A percentile compares a stretch with the other conserved stretches of the same genome.
These are phyloP conservation scores for Zaprionus obscuricornis DNA, from an alignment of 2,888 invertebrate species.

Conservation along the genomic window DNA sequence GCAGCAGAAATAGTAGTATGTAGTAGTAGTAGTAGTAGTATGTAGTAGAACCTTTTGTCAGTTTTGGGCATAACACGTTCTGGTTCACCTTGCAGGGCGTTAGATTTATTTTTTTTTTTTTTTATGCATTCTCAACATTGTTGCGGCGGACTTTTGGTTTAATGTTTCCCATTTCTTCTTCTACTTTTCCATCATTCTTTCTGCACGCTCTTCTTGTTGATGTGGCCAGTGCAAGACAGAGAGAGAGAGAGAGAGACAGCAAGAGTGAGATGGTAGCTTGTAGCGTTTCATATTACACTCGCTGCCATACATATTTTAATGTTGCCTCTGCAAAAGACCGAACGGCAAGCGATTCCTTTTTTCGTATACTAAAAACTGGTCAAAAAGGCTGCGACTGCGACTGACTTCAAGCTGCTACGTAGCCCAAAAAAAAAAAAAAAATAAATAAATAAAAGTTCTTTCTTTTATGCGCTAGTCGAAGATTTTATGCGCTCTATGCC, in stretches of 20 bases:
- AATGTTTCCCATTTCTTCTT: slow-evolving; percentile 10
- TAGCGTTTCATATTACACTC: slow-evolving; percentile 45
- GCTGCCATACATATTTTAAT: slow-evolving; percentile 52
- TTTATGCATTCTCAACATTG: slow-evolving; percentile 47
- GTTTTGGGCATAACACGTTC: slow-evolving; percentile 65
- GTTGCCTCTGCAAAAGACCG: no score
- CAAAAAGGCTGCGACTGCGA: slow-evolving; percentile 45
- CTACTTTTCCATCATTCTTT: slow-evolving; percentile 1
- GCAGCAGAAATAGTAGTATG: no score
- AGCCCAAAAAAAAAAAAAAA: slow-evolving; percentile 41
- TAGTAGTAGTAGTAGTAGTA: no score
- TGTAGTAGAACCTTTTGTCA: no score
- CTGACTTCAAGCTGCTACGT: slow-evolving; percentile 51
- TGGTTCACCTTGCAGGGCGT: slow-evolving; percentile 29
- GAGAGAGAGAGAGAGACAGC: slow-evolving; percentile 5
- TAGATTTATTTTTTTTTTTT: slow-evolving; percentile 31
- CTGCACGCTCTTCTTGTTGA: slow-evolving; percentile 19
- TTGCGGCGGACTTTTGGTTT: slow-evolving; percentile 47
- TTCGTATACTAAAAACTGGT: slow-evolving; percentile 35
- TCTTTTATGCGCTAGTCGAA: no score
- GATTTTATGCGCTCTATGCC: no score
- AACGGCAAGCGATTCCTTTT: slow-evolving; percentile 33
- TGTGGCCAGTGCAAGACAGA: slow-evolving; percentile 35
- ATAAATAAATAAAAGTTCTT: no score
- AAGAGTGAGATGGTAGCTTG: no score